Evolutionary conservation across 2,797 vertebrate genomes (phyloP).

Genomic region (Cynodonichthys magdalenae): DNA sequence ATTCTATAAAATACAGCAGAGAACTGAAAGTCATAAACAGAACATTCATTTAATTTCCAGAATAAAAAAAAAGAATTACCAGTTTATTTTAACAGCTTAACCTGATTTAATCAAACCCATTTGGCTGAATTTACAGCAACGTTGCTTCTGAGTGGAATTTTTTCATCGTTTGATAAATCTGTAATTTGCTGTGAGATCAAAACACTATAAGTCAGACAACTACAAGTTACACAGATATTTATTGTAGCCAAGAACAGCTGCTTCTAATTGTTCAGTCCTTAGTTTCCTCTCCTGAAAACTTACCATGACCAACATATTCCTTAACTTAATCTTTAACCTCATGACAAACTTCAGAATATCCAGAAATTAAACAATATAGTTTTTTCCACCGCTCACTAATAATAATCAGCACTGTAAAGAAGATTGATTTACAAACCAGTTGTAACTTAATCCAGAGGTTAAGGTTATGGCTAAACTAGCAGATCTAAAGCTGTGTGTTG

Average conservation of each 20-base stretch:
- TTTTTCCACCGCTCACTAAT: slow-evolving; percentile 1
- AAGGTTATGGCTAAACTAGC: slow-evolving; percentile 16
- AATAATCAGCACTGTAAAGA: slow-evolving; percentile 2
- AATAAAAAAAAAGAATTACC: too few species aligned
- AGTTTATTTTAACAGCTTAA: too few species aligned
- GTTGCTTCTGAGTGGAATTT: not conserved
- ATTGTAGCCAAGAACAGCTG: not conserved
- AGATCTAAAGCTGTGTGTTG: slow-evolving; percentile 2
- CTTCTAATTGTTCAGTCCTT: slow-evolving; percentile 3
- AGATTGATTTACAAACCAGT: slow-evolving; percentile 24
- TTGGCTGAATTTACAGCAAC: not conserved
- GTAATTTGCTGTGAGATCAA: slow-evolving; percentile 3
- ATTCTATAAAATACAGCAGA: too few species aligned
- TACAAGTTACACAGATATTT: not conserved
- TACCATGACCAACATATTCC: not conserved
- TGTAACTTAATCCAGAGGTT: slow-evolving; percentile 32
- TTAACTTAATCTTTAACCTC: not conserved
- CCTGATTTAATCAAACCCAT: too few species aligned
- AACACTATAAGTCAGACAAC: not conserved
- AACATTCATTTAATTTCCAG: too few species aligned
- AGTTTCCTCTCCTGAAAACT: not conserved
- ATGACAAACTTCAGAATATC: not conserved
- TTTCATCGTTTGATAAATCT: not conserved
- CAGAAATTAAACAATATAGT: not conserved
- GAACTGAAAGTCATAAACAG: too few species aligned